These are phyloP conservation scores for Heliconius aoede DNA, from an alignment of 2,888 invertebrate species.

Conservation along the genomic window DNA sequence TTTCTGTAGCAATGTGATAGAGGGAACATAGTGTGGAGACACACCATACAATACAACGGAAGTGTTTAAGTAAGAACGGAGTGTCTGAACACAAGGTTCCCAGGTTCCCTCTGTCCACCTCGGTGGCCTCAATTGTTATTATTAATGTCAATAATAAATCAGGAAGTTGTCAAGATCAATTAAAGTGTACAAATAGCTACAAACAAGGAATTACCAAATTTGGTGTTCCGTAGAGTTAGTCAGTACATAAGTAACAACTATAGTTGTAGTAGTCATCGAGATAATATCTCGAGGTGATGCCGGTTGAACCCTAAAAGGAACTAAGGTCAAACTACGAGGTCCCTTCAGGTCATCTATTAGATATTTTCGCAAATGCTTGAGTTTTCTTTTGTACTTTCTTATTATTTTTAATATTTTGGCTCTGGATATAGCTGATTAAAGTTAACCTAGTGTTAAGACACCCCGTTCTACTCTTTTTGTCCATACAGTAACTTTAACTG, in stretches of 20 bases:
- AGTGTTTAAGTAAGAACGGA: too few relatives aligned
- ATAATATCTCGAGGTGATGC: conserved; percentile 47
- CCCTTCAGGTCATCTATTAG: conserved; percentile 9
- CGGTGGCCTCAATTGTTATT: conserved; percentile 3
- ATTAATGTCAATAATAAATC: conserved; percentile 13
- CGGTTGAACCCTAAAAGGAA: conserved; percentile 44
- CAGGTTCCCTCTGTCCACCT: too few relatives aligned
- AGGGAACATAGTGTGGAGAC: too few relatives aligned
- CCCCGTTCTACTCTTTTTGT: too few relatives aligned
- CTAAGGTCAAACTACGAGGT: conserved; percentile 19
- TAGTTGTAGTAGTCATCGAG: conserved; percentile 39
- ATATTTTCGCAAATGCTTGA: neutral
- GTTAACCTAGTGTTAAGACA: neutral
- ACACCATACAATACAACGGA: too few relatives aligned
- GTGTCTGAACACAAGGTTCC: too few relatives aligned
- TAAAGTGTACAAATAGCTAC: conserved; percentile 42
- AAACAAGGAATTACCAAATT: conserved; percentile 46
- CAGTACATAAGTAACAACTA: neutral
- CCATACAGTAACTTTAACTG: too few relatives aligned
- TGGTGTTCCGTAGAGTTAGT: conserved; percentile 23
- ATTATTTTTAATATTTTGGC: neutral
- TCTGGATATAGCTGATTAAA: too few relatives aligned
- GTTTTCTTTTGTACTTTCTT: neutral
- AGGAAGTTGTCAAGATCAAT: conserved; percentile 43
- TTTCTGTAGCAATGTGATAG: too few relatives aligned